These are phyloP conservation scores for Notiomystis cincta DNA, from an alignment of 2,113 vertebrate genomes.

Conservation along the genomic window DNA sequence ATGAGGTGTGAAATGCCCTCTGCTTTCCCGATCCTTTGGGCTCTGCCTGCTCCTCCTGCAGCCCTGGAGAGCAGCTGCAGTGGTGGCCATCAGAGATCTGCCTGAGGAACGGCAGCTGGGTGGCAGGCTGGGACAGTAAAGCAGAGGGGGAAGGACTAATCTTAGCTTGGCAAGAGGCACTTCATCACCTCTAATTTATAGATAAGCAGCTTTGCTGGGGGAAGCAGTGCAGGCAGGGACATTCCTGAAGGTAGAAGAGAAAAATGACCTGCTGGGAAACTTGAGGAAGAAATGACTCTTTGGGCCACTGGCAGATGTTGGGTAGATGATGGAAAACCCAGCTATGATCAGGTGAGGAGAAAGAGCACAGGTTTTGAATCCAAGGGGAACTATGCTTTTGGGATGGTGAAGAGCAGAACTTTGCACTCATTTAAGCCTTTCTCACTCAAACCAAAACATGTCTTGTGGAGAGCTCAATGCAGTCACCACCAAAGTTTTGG, in stretches of 20 bases:
- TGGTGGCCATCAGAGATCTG: not conserved
- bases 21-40: not conserved
- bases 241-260: not conserved
- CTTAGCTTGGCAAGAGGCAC: not conserved
- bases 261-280: not conserved
- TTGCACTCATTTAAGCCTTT: not conserved
- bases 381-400: not conserved
- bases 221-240: fast-evolving
- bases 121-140: not conserved
- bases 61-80: not conserved
- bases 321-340: not conserved
- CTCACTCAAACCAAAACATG: not conserved
- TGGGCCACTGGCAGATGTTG: not conserved
- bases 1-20: fast-evolving
- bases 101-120: not conserved
- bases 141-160: not conserved
- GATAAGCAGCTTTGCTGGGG: not conserved
- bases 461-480: not conserved
- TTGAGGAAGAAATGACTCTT: not conserved
- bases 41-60: not conserved
- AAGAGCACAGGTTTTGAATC: not conserved
- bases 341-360: not conserved
- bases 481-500: not conserved
- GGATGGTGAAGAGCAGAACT: not conserved
- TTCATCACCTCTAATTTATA: not conserved